Base-by-base conservation (phyloP, 2,113 vertebrate genomes). In the Callipepla californica region DNA sequence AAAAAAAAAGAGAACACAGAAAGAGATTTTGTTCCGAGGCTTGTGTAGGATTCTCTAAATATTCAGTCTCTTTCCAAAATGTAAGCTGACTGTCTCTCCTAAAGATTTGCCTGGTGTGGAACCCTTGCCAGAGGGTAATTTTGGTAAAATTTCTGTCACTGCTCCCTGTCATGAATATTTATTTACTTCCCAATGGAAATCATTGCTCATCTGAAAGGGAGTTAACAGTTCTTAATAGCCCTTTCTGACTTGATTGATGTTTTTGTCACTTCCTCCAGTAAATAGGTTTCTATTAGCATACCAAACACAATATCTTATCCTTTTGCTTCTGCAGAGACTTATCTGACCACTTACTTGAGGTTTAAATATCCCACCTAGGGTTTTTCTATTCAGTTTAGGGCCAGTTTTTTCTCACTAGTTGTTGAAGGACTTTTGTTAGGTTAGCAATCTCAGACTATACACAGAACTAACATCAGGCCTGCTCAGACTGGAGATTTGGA, bases 161-260 rank as follows among this genome's bases (percentile, higher is more conserved):
- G 96, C 91, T 97, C 90, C 58, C 91, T 97, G 95, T 98, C 97
- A 98, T 97, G 97, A 98, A 98, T 98, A 98, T 98, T 97, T 98
- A 98, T 98, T 97, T 98, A 97, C 97, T 97, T 98, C 96, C 96
- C 97, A 95, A 73, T 96, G 96, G 97, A 98, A 98, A 98, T 98
- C 98, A 98, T 97, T 98, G 98, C 96, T 98, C 98, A 98, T 98
- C 96, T 97, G 97, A 98, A 98, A 97, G 97, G 97, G 97, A 98
- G 98, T 98, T 98, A 98, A 98, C 98, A 96, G 97, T 98, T 96
- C 97, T 98, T 98, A 98, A 98, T 98, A 98, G 97, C 97, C 96
- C 96, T 97, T 98, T 98, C 97, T 98, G 97, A 97, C 97, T 96
- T 98, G 98, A 98, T 98, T 98, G 98, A 98, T 98, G 98, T 97